Conservation (phyloP, 1,140 invertebrate species). For the Fragariocoptes setiger region DNA sequence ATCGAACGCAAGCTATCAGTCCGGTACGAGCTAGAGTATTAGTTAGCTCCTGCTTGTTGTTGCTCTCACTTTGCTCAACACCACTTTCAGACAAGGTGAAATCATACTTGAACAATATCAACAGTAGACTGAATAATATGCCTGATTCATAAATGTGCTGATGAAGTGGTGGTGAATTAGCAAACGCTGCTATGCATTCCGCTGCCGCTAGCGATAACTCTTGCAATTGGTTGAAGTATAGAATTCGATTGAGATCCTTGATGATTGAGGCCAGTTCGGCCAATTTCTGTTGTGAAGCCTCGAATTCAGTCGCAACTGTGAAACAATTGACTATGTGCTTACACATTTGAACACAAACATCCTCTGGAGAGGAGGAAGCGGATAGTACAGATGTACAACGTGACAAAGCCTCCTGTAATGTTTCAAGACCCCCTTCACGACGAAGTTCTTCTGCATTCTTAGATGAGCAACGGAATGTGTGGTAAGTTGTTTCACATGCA, state of each 20-base stretch:
- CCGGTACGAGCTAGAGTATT: slow-evolving; percentile 66
- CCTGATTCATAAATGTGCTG: slow-evolving; percentile 63
- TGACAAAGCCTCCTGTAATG: slow-evolving; percentile 51
- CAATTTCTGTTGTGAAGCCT: slow-evolving; percentile 52
- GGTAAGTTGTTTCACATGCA: slow-evolving; percentile 72
- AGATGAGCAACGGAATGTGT: slow-evolving; percentile 80
- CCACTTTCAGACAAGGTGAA: slow-evolving; percentile 89
- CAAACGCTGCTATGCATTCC: slow-evolving; percentile 47
- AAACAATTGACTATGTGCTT: slow-evolving; percentile 65
- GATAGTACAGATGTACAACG: slow-evolving; percentile 63
- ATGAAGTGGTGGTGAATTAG: slow-evolving; percentile 49
- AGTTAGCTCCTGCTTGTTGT: slow-evolving; percentile 56
- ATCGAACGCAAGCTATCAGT: slow-evolving; percentile 41
- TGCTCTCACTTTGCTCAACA: slow-evolving; percentile 43
- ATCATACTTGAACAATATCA: slow-evolving; percentile 78
- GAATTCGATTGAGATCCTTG: slow-evolving; percentile 51
- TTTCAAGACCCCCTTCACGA: slow-evolving; percentile 63
- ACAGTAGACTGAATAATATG: slow-evolving; percentile 61
- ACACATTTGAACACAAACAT: slow-evolving; percentile 69
- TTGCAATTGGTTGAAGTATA: slow-evolving; percentile 58
- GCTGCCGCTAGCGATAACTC: slow-evolving; percentile 44
- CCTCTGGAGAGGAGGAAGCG: slow-evolving; percentile 35
- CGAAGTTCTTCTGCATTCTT: slow-evolving; percentile 89
- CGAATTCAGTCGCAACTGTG: slow-evolving; percentile 71
- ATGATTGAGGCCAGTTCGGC: slow-evolving; percentile 46